phyloP scores from a whole-genome alignment of 2,888 invertebrate species.

The Phyllotreta striolata region DNA sequence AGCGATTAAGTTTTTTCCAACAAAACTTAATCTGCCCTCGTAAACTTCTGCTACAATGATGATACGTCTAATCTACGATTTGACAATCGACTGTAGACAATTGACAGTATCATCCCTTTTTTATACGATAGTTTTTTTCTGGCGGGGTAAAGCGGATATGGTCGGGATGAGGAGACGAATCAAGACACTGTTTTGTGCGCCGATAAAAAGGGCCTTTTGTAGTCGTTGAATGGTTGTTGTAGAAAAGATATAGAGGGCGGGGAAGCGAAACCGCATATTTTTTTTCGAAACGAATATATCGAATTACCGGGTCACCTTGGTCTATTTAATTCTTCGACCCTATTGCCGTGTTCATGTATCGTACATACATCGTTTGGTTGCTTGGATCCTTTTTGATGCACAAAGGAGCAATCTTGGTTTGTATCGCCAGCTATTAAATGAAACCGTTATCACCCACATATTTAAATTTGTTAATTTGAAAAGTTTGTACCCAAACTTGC shows the following conservation, averaged over 20 bases:
- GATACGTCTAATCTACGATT: slow-evolving; percentile 41
- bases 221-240: slow-evolving; percentile 45
- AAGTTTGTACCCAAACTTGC: no score
- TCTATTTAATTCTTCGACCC: slow-evolving; percentile 2
- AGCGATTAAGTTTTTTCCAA: slow-evolving; percentile 46
- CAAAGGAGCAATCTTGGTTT: no score
- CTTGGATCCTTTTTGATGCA: no score
- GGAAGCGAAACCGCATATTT: slow-evolving; percentile 51
- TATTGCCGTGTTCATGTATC: no score
- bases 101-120: slow-evolving; percentile 37
- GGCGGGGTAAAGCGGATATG: slow-evolving; percentile 39
- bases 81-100: slow-evolving; percentile 36
- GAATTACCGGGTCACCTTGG: slow-evolving; percentile 47
- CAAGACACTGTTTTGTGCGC: slow-evolving; percentile 37
- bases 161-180: slow-evolving; percentile 35
- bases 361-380: no score
- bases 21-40: slow-evolving; percentile 49
- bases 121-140: slow-evolving; percentile 21
- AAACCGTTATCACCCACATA: no score
- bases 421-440: no score
- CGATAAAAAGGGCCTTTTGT: slow-evolving; percentile 48
- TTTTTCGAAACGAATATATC: slow-evolving; percentile 49
- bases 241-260: slow-evolving; percentile 40
- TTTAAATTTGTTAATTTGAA: no score
- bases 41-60: slow-evolving; percentile 38